Conservation (phyloP, 2,888 invertebrate species). For the Drosophila recens region DNA sequence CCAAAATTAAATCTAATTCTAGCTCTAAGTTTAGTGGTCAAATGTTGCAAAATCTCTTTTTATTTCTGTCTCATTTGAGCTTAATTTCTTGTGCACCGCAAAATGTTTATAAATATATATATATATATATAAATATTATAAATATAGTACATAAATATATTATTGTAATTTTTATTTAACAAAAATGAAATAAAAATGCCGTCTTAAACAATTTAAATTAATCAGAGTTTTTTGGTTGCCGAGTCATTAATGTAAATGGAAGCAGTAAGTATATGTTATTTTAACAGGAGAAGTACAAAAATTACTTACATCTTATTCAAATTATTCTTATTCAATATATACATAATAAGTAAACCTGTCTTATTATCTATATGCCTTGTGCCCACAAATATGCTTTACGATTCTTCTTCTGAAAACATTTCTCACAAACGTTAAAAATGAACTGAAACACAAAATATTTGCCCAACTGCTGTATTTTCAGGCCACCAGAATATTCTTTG, state of each 20-base stretch:
- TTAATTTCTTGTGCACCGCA: constrained; percentile 69
- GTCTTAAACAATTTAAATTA: constrained; percentile 53
- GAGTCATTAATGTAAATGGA: background rate
- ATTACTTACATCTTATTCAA: no score
- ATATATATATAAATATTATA: constrained; percentile 34
- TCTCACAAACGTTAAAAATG: constrained; percentile 36
- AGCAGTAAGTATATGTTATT: background rate
- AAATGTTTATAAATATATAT: constrained; percentile 53
- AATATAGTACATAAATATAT: constrained; percentile 42
- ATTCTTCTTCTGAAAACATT: constrained; percentile 12
- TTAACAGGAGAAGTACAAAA: background rate
- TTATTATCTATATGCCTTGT: background rate
- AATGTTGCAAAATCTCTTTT: constrained; percentile 28
- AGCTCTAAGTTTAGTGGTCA: constrained; percentile 41
- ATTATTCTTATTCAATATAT: no score
- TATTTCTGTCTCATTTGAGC: constrained; percentile 45
- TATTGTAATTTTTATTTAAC: constrained; percentile 63
- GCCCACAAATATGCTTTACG: constrained; percentile 1
- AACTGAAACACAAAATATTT: constrained; percentile 56
- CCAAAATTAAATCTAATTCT: constrained; percentile 26
- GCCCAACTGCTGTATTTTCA: constrained; percentile 19
- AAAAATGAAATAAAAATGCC: constrained; percentile 74
- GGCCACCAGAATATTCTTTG: background rate
- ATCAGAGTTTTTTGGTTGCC: background rate
- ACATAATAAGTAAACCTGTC: background rate